Base-by-base conservation (phyloP, 2,113 vertebrate species). In the Gallinago paraguaiae region DNA sequence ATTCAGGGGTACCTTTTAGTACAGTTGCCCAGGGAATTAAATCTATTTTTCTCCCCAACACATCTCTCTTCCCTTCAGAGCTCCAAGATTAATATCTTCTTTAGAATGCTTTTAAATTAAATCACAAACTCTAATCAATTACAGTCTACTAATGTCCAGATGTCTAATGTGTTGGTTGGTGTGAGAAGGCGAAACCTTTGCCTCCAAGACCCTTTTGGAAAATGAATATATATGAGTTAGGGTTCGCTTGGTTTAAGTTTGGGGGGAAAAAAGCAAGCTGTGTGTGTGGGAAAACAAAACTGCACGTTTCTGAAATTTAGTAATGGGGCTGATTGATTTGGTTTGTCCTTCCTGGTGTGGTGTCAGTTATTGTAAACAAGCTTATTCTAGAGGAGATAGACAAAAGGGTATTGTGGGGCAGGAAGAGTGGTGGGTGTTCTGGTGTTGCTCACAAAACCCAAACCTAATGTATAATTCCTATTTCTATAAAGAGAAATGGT, bases 31-130 rank as follows among this genome's bases (percentile, higher is more conserved):
- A 33, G 96, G 86, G 88, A 96, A 86, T 88, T 90, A 67, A 80
- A 94, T 88, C 83, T 85, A 1, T 77, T 78, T 96, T 86, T 31
- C 80, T 80, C 64, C 63, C 84, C 59, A 33, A 28, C 39, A 10
- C 14, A 2, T 75, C 86, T 81, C 80, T 72, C 51, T 90, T 43
- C 60, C 80, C 70, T 85, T 88, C 85, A 94, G 95, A 89, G 80
- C 85, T 67, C 59, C 4, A 89, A 92, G 96, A 95, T 96, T 91
- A 94, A 96, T 94, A 86, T 83, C 94, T 93, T 30, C 85, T 60
- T 70, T 19, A 65, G 9, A 91, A 95, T 74, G 95, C 96, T 97
- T 96, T 96, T 92, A 94, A 97, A 96, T 97, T 95, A 91, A 96
- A 94, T 93, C 93, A 90, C 89, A 75, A 96, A 94, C 89, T 90